These are phyloP conservation scores for Sebastes aleutianus DNA, from an alignment of 2,797 vertebrate genomes.

Conservation along the genomic window DNA sequence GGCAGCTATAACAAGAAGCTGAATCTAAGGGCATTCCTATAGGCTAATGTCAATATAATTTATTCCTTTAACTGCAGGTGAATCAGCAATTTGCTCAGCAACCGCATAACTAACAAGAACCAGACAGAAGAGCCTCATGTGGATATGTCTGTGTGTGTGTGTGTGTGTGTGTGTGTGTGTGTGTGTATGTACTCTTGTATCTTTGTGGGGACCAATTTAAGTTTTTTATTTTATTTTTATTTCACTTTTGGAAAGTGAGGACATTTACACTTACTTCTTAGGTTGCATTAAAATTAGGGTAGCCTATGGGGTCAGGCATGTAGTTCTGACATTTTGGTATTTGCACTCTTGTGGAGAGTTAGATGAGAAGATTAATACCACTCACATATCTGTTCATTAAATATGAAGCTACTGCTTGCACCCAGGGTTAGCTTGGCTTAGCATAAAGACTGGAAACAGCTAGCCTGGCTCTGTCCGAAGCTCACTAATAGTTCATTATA, in stretches of 20 bases:
- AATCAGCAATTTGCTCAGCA: conserved; percentile 39
- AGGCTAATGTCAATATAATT: conserved; percentile 12
- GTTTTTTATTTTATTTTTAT: not conserved
- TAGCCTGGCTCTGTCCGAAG: not conserved
- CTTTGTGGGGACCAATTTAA: not conserved
- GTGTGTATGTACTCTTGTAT: not conserved
- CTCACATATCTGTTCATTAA: not conserved
- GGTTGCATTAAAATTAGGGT: not conserved
- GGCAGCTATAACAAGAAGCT: not conserved
- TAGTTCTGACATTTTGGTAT: not conserved
- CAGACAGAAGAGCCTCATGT: conserved; percentile 3
- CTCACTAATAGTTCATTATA: not conserved
- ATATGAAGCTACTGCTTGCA: not conserved
- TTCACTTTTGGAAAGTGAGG: not conserved
- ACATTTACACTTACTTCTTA: not conserved
- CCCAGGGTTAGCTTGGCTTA: not conserved
- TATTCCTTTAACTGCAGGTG: conserved; percentile 38
- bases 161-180: not conserved
- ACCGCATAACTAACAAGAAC: conserved; percentile 18
- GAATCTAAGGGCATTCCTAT: not conserved
- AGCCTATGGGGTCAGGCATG: no score
- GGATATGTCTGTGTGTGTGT: not conserved
- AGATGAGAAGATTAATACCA: not conserved
- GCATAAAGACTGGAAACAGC: not conserved
- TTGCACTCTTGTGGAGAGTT: not conserved